Evolutionary conservation across 2,888 invertebrate genomes (phyloP), one percentile per base, ranked within the genome.

Genomic region (Conistra vaccinii): DNA sequence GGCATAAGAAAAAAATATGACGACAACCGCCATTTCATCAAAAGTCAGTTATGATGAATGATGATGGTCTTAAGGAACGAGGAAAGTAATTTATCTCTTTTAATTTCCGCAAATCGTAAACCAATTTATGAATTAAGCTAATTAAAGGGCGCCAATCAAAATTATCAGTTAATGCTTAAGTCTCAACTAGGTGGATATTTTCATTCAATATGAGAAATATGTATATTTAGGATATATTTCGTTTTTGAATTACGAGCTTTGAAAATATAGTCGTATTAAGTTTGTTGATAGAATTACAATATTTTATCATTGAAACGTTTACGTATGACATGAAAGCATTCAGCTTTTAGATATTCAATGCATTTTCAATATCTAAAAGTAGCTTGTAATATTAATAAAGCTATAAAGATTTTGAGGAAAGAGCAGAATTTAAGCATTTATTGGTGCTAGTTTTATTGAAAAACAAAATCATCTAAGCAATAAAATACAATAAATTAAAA

Each of bases 1-100:
- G n/a, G n/a, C n/a, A n/a, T n/a, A n/a, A n/a, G 39, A 39, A 48
- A 65, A 29, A 63, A 53, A 39, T 53, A 35, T 58, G 42, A 35
- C 10, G 68, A 62, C 53, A 82, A 53, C 53, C 55, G 5, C 65
- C 51, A 10, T 69, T 69, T 55, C 20, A 63, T 48, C 20, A 57
- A 57, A 51, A 57, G 20, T 23, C 35, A 83, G 60, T 51, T 61
- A 55, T 51, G n/a, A 77, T 61, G n/a, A 69, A 76, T 82, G 65
- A 79, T 55, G 65, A 42, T 60, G 17, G 57, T 35, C 51, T 51
- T 73, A n/a, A 45, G 29, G 20, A 65, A 65, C 48, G 35, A 58
- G 48, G 48, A 74, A 55, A 68, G 62, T 65, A 63, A 76, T 77
- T 77, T 14, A 77, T 82, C 63, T 51, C 29, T 82, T 69, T 76